These are phyloP conservation scores for Drosophila ficusphila DNA, from an alignment of 1,140 invertebrate species.

Conservation along the genomic window DNA sequence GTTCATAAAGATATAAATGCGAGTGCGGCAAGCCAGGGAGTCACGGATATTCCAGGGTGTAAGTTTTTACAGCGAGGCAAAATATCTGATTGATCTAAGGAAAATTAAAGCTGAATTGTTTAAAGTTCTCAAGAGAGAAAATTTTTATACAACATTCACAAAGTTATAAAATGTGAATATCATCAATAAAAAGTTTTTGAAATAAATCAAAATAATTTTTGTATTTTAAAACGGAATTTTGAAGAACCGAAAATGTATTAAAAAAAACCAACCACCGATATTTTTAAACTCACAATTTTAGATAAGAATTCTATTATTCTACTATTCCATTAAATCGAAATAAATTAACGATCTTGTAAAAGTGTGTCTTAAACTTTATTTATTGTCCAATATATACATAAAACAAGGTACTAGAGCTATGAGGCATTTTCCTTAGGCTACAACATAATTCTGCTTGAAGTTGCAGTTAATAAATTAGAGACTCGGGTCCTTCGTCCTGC, in stretches of 20 bases:
- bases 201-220: too few species aligned
- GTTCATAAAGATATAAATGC: constrained; percentile 48
- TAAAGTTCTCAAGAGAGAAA: too few species aligned
- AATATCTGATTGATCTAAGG: background rate
- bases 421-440: constrained; percentile 66
- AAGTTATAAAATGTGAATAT: too few species aligned
- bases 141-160: too few species aligned
- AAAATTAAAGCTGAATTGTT: background rate
- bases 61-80: constrained; percentile 5
- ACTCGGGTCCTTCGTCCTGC: background rate
- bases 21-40: constrained; percentile 10
- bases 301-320: too few species aligned
- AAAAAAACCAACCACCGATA: too few species aligned
- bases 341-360: background rate
- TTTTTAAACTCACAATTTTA: too few species aligned
- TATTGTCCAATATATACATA: constrained; percentile 74
- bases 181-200: too few species aligned
- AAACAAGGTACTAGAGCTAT: constrained; percentile 78
- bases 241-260: too few species aligned
- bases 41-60: background rate
- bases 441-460: constrained; percentile 29
- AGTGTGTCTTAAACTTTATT: constrained; percentile 67
- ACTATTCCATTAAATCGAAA: too few species aligned
- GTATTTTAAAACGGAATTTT: too few species aligned
- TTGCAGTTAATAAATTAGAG: constrained; percentile 64